Conservation (phyloP, 2,888 invertebrate genomes). For the Caenorhabditis sulstoni region DNA sequence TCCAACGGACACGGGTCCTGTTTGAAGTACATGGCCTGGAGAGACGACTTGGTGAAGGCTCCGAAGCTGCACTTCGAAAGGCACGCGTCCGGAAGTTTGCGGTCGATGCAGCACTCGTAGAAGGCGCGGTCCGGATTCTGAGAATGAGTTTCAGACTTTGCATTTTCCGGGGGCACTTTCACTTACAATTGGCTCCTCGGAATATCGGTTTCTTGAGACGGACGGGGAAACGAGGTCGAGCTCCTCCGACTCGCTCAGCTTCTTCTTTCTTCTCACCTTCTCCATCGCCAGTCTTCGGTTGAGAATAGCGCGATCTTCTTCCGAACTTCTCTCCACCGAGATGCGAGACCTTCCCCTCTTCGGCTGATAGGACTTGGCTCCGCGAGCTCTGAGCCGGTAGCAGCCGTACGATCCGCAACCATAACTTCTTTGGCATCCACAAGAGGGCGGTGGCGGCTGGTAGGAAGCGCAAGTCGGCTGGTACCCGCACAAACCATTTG, state of each 20-base stretch:
- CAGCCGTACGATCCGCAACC: constrained; percentile 71
- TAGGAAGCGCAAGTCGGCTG: constrained; percentile 63
- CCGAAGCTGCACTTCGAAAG: constrained; percentile 74
- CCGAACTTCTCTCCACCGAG: constrained; percentile 33
- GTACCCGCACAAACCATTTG: constrained; percentile 75
- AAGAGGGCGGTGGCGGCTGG: constrained; percentile 57
- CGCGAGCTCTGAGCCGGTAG: constrained; percentile 69
- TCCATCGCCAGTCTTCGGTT: constrained; percentile 61
- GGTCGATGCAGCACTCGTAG: constrained; percentile 77
- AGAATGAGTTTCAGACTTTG: constrained; percentile 16
- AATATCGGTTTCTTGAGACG: constrained; percentile 46
- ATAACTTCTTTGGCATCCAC: constrained; percentile 64
- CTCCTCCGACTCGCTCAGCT: constrained; percentile 54
- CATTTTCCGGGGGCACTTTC: background rate
- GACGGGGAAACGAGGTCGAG: constrained; percentile 60
- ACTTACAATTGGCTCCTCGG: constrained; percentile 42
- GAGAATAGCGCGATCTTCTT: constrained; percentile 63
- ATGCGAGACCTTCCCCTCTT: constrained; percentile 49
- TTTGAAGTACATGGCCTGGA: constrained; percentile 78
- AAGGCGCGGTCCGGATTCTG: constrained; percentile 78
- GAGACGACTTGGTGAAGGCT: constrained; percentile 68
- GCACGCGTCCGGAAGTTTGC: constrained; percentile 77
- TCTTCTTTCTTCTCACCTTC: constrained; percentile 47
- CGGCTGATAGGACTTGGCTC: constrained; percentile 70
- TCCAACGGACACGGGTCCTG: constrained; percentile 77